phyloP scores from a whole-genome alignment of 1,140 invertebrate genomes.

The Lysiphlebus fabarum region DNA sequence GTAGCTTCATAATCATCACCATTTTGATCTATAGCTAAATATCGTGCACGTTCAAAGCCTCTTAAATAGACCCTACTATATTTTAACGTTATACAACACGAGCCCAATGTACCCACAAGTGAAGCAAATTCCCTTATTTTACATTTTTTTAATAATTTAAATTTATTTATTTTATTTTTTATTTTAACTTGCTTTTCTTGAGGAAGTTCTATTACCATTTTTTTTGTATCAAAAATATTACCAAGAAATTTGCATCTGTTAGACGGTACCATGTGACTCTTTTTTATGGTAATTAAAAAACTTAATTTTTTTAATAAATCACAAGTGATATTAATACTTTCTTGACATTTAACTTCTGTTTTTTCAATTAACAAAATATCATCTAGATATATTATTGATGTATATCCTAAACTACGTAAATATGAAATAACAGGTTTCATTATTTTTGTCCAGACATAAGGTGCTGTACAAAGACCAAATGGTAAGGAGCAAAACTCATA shows the following conservation, averaged over 20 bases:
- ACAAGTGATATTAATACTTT: slow-evolving; percentile 1
- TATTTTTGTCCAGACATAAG: slow-evolving; percentile 32
- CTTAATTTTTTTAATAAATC: slow-evolving; percentile 8
- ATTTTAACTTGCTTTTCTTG: slow-evolving; percentile 10
- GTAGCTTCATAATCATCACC: slow-evolving; percentile 11
- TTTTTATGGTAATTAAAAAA: slow-evolving; percentile 16
- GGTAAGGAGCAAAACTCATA: slow-evolving; percentile 21
- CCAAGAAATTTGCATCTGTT: slow-evolving; percentile 19
- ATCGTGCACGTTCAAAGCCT: slow-evolving; percentile 6
- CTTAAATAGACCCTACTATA: slow-evolving; percentile 15
- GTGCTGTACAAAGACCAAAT: slow-evolving; percentile 21
- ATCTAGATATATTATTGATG: slow-evolving; percentile 18
- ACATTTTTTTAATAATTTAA: slow-evolving; percentile 4
- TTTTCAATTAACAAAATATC: slow-evolving; percentile 17
- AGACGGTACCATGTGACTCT: slow-evolving; percentile 15
- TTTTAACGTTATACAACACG: slow-evolving; percentile 15
- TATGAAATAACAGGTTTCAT: slow-evolving; percentile 28
- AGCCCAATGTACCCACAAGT: slow-evolving; percentile 14
- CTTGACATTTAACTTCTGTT: neutral
- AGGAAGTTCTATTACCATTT: slow-evolving; percentile 17
- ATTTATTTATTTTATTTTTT: slow-evolving; percentile 1
- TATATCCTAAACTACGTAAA: slow-evolving; percentile 6
- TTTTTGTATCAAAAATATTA: slow-evolving; percentile 13
- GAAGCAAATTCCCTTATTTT: slow-evolving; percentile 19
- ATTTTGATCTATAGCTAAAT: slow-evolving; percentile 2